phyloP scores from a whole-genome alignment of 2,113 vertebrate genomes.

The Hippopotamus amphibius region DNA sequence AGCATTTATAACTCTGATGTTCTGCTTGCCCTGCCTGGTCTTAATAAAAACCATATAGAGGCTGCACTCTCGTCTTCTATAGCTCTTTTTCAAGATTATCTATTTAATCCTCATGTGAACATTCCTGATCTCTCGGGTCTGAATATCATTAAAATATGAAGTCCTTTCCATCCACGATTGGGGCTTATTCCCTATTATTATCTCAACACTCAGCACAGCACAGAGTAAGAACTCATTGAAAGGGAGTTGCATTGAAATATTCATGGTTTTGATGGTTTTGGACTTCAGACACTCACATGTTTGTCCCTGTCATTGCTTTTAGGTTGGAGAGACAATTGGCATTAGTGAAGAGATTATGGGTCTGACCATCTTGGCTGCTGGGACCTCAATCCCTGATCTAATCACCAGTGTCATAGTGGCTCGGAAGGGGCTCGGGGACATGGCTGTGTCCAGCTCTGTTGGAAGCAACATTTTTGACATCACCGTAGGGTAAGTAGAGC shows the following conservation, averaged over 20 bases:
- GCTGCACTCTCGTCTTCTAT: background rate
- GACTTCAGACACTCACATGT: background rate
- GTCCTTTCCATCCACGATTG: background rate
- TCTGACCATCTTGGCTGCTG: conserved; percentile 96
- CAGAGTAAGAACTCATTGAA: background rate
- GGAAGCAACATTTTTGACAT: conserved; percentile 99
- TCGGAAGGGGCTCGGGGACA: conserved; percentile 96
- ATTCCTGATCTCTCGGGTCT: background rate
- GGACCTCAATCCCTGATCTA: conserved; percentile 97
- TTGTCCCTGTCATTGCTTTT: conserved; percentile 56
- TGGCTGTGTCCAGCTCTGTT: conserved; percentile 98
- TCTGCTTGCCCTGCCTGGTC: background rate
- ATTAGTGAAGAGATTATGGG: conserved; percentile 99
- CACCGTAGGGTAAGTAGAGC: conserved; percentile 94
- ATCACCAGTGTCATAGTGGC: conserved; percentile 98
- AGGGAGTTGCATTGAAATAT: background rate
- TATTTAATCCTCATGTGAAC: background rate
- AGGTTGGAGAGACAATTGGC: conserved; percentile 97
- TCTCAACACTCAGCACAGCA: background rate
- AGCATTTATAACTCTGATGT: background rate
- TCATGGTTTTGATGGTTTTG: conserved; percentile 11
- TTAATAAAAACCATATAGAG: background rate
- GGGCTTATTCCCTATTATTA: background rate
- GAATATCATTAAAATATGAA: background rate
- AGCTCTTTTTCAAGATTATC: conserved; percentile 2